These are phyloP conservation scores for Dichetophora obliterata DNA, from an alignment of 2,888 invertebrate genomes.

Conservation along the genomic window DNA sequence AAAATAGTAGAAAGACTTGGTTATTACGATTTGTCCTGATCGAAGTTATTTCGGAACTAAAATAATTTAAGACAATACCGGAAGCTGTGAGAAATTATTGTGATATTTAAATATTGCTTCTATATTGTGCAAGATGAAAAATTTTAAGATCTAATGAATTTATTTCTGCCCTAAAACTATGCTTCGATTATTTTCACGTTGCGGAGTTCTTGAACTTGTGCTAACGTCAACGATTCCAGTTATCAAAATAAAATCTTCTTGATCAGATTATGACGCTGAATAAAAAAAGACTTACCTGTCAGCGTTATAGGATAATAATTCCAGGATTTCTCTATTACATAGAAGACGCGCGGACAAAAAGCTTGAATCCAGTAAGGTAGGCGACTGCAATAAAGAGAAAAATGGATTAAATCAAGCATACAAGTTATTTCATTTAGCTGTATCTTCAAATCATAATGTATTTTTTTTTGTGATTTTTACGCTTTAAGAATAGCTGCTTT, in stretches of 20 bases:
- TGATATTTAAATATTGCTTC: no score
- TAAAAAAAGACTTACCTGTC: slow-evolving; percentile 74
- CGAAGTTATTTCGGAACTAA: no score
- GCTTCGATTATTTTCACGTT: background rate
- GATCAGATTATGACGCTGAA: no score
- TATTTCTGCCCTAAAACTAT: no score
- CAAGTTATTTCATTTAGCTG: background rate
- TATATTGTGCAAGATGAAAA: no score
- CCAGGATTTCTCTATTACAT: slow-evolving; percentile 94
- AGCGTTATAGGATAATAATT: slow-evolving; percentile 93
- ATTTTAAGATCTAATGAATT: no score
- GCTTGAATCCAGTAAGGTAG: slow-evolving; percentile 92
- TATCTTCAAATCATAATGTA: background rate
- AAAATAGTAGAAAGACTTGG: no score
- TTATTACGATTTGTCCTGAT: no score
- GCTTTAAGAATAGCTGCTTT: no score
- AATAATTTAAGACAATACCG: no score
- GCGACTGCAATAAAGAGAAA: slow-evolving; percentile 75
- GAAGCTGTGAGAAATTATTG: no score
- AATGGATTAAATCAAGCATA: slow-evolving; percentile 45
- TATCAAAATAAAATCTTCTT: background rate
- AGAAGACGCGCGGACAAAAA: slow-evolving; percentile 89
- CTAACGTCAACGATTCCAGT: background rate
- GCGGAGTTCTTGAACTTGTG: background rate
- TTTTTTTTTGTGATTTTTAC: background rate